Percentiles rank a stretch among this genome's conserved stretches.
These are phyloP conservation scores for Cygnus olor DNA, from an alignment of 2,797 vertebrate genomes.

Conservation along the genomic window DNA sequence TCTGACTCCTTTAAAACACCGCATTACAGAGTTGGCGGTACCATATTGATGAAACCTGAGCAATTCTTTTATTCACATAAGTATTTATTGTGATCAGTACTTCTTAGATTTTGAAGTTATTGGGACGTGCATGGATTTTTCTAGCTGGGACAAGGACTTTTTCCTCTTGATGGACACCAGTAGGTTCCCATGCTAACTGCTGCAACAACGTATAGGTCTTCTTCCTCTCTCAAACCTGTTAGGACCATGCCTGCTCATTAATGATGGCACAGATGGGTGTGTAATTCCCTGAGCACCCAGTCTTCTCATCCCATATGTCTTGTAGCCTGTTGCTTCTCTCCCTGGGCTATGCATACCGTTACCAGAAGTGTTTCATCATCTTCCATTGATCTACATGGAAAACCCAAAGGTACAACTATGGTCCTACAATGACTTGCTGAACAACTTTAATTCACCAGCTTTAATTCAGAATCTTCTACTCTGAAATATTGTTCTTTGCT, in stretches of 20 bases:
- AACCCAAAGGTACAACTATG: not conserved
- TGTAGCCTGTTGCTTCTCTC: not conserved
- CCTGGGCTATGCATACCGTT: rapidly evolving
- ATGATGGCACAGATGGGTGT: not conserved
- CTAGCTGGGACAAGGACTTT: not conserved
- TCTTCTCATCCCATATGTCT: not conserved
- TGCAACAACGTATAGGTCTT: not conserved
- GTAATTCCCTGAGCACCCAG: not conserved
- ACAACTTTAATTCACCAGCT: not conserved
- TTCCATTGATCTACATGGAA: not conserved
- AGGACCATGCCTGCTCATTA: not conserved
- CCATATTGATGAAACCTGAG: not conserved
- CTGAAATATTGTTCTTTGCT: not conserved
- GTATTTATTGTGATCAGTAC: not conserved
- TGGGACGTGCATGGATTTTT: not conserved
- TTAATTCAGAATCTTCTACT: not conserved
- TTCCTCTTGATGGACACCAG: not conserved
- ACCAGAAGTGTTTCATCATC: not conserved
- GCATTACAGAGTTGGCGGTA: not conserved
- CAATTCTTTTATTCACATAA: not conserved
- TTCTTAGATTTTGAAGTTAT: not conserved
- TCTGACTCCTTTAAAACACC: not conserved
- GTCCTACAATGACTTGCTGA: not conserved
- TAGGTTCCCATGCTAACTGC: not conserved
- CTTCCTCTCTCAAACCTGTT: not conserved